These are phyloP conservation scores for Protonibea diacanthus DNA, from an alignment of 2,797 vertebrate species.

Conservation along the genomic window DNA sequence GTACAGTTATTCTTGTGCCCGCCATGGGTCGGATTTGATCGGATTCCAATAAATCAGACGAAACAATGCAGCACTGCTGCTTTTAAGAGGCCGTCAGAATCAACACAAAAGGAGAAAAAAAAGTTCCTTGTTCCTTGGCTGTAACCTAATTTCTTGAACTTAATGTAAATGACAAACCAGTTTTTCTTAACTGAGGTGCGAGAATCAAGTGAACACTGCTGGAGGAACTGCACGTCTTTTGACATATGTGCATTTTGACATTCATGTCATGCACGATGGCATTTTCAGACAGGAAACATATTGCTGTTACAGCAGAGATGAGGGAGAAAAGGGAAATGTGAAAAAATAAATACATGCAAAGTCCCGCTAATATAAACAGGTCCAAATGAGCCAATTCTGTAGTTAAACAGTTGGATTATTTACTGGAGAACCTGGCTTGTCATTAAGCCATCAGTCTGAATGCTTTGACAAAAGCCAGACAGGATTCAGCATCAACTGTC, in stretches of 20 bases:
- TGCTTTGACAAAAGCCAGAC: neutral
- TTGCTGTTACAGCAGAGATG: neutral
- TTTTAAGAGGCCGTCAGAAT: no score
- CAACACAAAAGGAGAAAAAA: no score
- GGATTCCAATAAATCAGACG: no score
- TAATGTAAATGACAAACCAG: neutral
- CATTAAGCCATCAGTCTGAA: neutral
- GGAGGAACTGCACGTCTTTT: neutral
- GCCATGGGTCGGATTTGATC: no score
- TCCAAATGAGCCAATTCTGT: neutral
- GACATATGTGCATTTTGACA: neutral
- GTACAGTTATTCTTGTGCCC: no score
- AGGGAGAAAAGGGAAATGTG: neutral
- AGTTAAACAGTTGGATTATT: neutral
- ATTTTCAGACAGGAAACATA: neutral
- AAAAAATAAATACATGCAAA: neutral
- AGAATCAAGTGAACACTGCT: neutral
- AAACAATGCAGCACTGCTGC: no score
- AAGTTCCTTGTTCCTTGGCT: no score
- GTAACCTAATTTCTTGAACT: neutral
- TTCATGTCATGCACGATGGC: neutral
- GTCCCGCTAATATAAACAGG: neutral
- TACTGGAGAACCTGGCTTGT: neutral
- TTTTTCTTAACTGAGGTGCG: neutral
- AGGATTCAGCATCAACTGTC: neutral